phyloP scores from a whole-genome alignment of 2,888 invertebrate genomes.

The Phytoseiulus persimilis region DNA sequence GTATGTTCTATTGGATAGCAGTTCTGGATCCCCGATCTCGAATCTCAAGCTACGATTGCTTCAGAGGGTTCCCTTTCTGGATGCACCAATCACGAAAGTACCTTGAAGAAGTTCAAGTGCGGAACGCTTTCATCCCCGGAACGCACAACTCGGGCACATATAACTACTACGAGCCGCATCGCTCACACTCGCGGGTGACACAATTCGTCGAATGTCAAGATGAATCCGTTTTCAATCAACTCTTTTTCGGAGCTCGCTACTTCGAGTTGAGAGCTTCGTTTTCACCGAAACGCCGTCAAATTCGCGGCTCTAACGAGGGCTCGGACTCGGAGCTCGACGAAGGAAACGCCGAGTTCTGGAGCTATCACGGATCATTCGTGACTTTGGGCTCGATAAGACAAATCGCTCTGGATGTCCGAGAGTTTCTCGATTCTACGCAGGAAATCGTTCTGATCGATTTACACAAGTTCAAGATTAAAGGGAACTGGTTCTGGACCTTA shows the following conservation, averaged over 20 bases:
- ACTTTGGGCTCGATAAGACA: not conserved
- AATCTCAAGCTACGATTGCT: not conserved
- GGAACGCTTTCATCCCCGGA: constrained; percentile 57
- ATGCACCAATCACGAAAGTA: constrained; percentile 9
- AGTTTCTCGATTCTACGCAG: constrained; percentile 40
- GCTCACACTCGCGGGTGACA: constrained; percentile 42
- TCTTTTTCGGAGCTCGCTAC: constrained; percentile 20
- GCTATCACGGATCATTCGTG: constrained; percentile 23
- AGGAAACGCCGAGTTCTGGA: not conserved
- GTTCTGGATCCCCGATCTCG: not conserved
- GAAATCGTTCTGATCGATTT: constrained; percentile 63
- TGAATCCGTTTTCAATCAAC: constrained; percentile 27
- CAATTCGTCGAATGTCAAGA: constrained; percentile 31
- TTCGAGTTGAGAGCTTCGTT: constrained; percentile 15
- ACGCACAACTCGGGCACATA: constrained; percentile 63
- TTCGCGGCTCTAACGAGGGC: not conserved
- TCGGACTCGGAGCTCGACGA: not conserved
- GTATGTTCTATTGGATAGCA: constrained; percentile 24
- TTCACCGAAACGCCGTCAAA: constrained; percentile 15
- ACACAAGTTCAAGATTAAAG: constrained; percentile 58
- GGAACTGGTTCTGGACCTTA: constrained; percentile 7
- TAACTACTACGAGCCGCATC: constrained; percentile 53
- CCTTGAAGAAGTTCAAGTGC: not conserved
- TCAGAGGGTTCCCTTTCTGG: constrained; percentile 30
- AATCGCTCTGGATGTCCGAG: constrained; percentile 14